A percentile compares a stretch with the other conserved stretches of the same genome.
phyloP scores from a whole-genome alignment of 2,113 vertebrate species.

The Istiophorus platypterus region DNA sequence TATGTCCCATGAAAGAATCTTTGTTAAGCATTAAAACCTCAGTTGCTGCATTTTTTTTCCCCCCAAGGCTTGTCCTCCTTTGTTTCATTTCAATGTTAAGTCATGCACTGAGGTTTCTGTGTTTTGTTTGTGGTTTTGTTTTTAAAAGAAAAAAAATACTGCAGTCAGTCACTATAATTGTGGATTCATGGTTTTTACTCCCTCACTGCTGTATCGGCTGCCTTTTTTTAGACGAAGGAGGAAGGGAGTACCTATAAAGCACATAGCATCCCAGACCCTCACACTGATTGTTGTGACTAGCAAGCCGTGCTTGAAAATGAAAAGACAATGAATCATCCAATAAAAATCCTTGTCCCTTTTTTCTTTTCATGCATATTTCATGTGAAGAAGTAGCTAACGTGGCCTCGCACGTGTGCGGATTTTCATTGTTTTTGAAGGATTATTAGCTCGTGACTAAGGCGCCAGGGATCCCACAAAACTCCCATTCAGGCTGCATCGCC shows the following conservation, averaged over 20 bases:
- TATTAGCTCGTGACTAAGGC: constrained; percentile 72
- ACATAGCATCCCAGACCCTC: not conserved
- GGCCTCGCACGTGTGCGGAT: constrained; percentile 40
- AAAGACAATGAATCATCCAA: constrained; percentile 44
- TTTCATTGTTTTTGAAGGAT: constrained; percentile 58
- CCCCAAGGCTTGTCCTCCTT: constrained; percentile 9
- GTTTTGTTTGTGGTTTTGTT: constrained; percentile 35
- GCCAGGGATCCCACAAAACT: constrained; percentile 47
- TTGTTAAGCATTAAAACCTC: constrained; percentile 39
- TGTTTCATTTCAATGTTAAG: constrained; percentile 21
- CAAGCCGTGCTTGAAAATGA: constrained; percentile 18
- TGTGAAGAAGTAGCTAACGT: constrained; percentile 31
- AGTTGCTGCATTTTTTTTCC: not conserved
- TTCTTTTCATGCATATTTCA: constrained; percentile 56
- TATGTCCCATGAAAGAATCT: constrained; percentile 28
- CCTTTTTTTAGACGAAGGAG: constrained; percentile 35
- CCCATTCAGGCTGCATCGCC: constrained; percentile 62
- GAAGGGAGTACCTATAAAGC: constrained; percentile 2
- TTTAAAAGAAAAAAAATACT: not conserved
- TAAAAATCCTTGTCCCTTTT: constrained; percentile 40
- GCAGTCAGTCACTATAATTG: constrained; percentile 3
- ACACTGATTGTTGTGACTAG: constrained; percentile 34
- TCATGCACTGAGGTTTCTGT: constrained; percentile 18
- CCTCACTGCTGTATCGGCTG: not conserved
- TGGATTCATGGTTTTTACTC: constrained; percentile 13